Percentiles rank a stretch among this genome's conserved stretches.
These are phyloP conservation scores for Ceratitis capitata DNA, from an alignment of 1,140 invertebrate species.

Conservation along the genomic window DNA sequence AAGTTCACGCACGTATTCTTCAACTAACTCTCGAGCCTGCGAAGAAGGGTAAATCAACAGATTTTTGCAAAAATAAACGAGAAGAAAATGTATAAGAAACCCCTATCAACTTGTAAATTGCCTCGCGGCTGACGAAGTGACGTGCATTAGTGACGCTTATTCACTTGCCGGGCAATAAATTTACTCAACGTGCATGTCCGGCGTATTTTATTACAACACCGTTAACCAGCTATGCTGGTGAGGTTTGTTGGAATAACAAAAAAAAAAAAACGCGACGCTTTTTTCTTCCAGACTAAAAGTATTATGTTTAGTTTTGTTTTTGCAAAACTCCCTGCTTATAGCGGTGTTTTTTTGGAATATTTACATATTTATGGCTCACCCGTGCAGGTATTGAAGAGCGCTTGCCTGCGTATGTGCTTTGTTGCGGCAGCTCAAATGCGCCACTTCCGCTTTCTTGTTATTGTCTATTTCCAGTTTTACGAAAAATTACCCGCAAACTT, in stretches of 20 bases:
- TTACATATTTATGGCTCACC: neutral
- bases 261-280: neutral
- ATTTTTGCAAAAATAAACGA: neutral
- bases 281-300: neutral
- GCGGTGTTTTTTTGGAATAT: neutral
- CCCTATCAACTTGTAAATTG: neutral
- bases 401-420: neutral
- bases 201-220: slow-evolving; percentile 31
- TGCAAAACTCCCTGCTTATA: neutral
- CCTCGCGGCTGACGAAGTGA: slow-evolving; percentile 7
- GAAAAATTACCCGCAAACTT: neutral
- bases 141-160: slow-evolving; percentile 1
- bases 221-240: neutral
- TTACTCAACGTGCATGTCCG: slow-evolving; percentile 32
- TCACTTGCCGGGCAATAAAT: slow-evolving; percentile 26
- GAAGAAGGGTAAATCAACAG: neutral
- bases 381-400: neutral
- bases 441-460: slow-evolving; percentile 25
- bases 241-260: neutral
- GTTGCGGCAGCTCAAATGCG: slow-evolving; percentile 17
- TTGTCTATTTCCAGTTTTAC: slow-evolving; percentile 33
- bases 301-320: neutral
- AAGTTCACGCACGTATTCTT: neutral
- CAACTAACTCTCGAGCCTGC: neutral
- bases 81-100: neutral